A percentile compares a stretch with the other conserved stretches of the same genome.
phyloP scores from a whole-genome alignment of 2,113 vertebrate species.

The Thomomys bottae region DNA sequence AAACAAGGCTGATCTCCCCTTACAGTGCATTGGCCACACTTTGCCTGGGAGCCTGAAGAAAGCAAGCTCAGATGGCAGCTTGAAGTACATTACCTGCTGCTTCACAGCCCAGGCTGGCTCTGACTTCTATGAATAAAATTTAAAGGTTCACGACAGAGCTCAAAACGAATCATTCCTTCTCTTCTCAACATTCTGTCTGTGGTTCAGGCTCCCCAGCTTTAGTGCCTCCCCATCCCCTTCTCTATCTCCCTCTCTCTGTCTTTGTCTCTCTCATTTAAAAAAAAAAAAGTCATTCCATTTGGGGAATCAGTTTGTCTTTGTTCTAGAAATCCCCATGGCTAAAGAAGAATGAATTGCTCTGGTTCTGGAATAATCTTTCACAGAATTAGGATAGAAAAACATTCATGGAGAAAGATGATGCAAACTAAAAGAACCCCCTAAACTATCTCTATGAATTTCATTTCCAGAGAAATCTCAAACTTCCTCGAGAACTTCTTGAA shows the following conservation, averaged over 20 bases:
- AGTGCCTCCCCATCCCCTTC: too few relatives aligned
- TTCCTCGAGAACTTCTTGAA: neutral
- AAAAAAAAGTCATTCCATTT: constrained; percentile 11
- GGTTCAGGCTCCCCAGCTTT: neutral
- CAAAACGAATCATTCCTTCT: constrained; percentile 40
- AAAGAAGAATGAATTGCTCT: constrained; percentile 9
- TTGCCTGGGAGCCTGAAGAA: neutral
- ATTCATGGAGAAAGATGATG: neutral
- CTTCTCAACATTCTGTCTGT: neutral
- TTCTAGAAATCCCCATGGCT: constrained; percentile 53
- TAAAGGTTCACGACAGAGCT: constrained; percentile 53
- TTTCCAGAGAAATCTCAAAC: neutral
- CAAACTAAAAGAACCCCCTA: neutral
- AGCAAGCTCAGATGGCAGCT: constrained; percentile 28
- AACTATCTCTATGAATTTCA: neutral
- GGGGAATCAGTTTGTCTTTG: constrained; percentile 42
- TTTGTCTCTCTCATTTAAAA: neutral
- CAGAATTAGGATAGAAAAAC: constrained; percentile 31
- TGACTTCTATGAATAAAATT: constrained; percentile 61
- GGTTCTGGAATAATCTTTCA: constrained; percentile 3
- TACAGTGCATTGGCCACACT: neutral
- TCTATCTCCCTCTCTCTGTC: neutral
- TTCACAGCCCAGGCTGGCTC: constrained; percentile 21
- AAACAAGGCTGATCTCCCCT: neutral
- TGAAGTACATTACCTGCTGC: neutral